These are phyloP conservation scores for Poecilia picta DNA, from an alignment of 2,797 vertebrate genomes.

Conservation along the genomic window DNA sequence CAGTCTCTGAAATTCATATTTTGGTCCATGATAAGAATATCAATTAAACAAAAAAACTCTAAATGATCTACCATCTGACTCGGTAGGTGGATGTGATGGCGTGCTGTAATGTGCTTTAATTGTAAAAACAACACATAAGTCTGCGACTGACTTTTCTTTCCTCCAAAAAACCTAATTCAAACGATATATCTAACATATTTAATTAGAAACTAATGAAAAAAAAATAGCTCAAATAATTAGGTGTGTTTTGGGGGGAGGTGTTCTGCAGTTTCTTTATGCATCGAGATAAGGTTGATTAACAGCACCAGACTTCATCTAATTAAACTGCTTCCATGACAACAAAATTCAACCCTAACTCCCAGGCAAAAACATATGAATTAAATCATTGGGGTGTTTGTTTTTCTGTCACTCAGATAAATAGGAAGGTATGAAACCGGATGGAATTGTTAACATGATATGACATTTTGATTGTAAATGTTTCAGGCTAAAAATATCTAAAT, in stretches of 20 bases:
- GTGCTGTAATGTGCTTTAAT: neutral
- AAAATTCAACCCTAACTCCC: slow-evolving; percentile 13
- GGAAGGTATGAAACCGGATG: neutral
- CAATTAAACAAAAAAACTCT: slow-evolving; percentile 12
- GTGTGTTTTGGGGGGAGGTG: neutral
- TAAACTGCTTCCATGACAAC: slow-evolving; percentile 8
- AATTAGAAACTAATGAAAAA: neutral
- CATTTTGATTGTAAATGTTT: neutral
- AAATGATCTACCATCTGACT: slow-evolving; percentile 3
- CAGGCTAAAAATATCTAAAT: neutral
- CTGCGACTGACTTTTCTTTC: neutral
- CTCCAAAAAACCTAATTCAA: neutral
- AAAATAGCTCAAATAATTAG: neutral
- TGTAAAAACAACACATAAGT: neutral
- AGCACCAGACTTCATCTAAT: neutral
- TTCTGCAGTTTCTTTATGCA: neutral
- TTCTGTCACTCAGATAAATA: neutral
- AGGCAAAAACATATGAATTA: slow-evolving; percentile 4
- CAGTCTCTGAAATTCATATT: slow-evolving; percentile 26
- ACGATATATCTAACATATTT: neutral
- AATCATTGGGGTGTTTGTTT: slow-evolving; percentile 7
- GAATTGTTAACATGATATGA: neutral
- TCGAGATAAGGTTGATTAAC: slow-evolving; percentile 14
- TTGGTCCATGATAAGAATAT: slow-evolving; percentile 27
- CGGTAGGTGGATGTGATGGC: neutral